Evolutionary conservation across 2,888 invertebrate species (phyloP), one percentile per base, ranked within the genome.

Genomic region (Nymphalis polychloros): DNA sequence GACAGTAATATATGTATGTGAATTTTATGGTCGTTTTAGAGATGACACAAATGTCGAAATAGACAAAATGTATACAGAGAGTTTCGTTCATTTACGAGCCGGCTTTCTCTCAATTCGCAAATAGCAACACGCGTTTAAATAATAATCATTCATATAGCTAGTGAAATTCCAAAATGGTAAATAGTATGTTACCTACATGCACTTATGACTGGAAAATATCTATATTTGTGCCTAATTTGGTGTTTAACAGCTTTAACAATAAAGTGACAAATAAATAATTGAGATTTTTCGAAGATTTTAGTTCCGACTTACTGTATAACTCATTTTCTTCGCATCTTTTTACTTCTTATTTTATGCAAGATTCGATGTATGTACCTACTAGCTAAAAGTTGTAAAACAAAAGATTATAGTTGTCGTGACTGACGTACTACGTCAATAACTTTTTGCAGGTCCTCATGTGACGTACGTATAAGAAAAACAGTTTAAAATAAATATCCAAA

Each of bases 71-170:
- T 71, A 47, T 66, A 57, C 60, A 68, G 59, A 67, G 59, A 71
- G 50, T 69, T 66, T 59, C 67, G 55, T 71, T 64, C 73, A 75
- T 75, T 79, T 77, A 76, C 74, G 75, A 77, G 71, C 59, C 35
- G 53, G 68, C 78, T 78, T 78, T 80, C 78, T 72, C 77, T 75
- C 73, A 72, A 76, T 78, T 75, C 69, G 70, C 73, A 74, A 76
- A 78, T 70, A 73, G 72, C 73, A 75, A 76, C 71, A 72, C 60
- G 63, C 64, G 65, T 70, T 65, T 65, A 69, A 69, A 69, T 61
- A 35, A 55, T 55, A 23, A 63, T 55, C 61, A 17, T 49, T n/a
- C 49, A 17, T 49, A n/a, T 17, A 49, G 19, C 17, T 13, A 19
- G 19, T 49, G 49, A 49, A 49, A 49, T 49, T n/a, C 49, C 17